Evolutionary conservation across 2,888 invertebrate species (phyloP).

Genomic region (Tetheella fluctuosa): DNA sequence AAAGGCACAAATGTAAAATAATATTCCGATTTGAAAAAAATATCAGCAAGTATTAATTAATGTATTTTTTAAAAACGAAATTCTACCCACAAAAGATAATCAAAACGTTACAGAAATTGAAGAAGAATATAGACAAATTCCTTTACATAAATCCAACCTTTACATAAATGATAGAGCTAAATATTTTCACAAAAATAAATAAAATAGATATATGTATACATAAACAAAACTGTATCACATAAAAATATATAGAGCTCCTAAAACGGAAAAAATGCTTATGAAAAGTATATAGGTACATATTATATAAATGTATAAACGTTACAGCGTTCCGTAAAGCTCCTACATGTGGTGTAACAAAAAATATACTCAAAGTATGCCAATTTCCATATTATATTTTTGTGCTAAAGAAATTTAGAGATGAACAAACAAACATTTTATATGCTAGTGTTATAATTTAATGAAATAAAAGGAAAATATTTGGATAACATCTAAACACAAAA

Average conservation of each 20-base stretch:
- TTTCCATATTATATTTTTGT: conserved; percentile 5
- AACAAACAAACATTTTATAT: not conserved
- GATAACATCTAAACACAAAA: not conserved
- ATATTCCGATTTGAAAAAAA: not conserved
- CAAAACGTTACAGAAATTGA: no score
- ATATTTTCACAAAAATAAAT: not conserved
- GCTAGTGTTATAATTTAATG: not conserved
- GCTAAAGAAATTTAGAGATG: not conserved
- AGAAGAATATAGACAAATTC: no score
- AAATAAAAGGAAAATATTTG: not conserved
- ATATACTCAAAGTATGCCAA: conserved; percentile 1
- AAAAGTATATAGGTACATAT: not conserved
- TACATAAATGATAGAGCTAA: not conserved
- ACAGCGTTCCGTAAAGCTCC: not conserved
- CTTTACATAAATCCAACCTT: not conserved
- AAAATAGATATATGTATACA: no score
- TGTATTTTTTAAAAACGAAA: no score
- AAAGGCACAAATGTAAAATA: no score
- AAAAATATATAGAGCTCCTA: conserved; percentile 1
- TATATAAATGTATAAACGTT: not conserved
- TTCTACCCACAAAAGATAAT: no score
- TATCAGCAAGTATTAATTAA: no score
- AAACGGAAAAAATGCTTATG: not conserved
- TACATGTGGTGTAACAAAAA: not conserved
- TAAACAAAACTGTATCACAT: conserved; percentile 1